These are phyloP conservation scores for Cnemophilus loriae DNA, from an alignment of 2,113 vertebrate species.

Conservation along the genomic window DNA sequence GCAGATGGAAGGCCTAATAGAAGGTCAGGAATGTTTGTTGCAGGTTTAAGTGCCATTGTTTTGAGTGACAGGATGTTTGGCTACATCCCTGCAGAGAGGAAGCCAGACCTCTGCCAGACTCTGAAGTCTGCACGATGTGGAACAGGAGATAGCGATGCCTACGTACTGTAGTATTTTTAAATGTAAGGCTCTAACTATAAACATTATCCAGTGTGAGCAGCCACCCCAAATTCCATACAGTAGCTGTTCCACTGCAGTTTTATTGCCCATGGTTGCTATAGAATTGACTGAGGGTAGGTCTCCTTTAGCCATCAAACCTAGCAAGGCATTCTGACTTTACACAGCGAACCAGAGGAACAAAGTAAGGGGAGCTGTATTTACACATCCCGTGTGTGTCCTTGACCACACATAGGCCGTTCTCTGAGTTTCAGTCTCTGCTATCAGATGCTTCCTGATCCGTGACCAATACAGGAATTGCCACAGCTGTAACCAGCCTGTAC, in stretches of 20 bases:
- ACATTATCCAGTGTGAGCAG: neutral
- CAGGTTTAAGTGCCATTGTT: neutral
- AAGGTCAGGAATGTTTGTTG: neutral
- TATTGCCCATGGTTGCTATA: neutral
- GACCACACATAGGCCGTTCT: neutral
- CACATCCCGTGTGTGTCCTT: neutral
- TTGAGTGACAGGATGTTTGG: neutral
- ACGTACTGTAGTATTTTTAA: neutral
- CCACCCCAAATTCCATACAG: neutral
- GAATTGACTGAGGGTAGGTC: neutral
- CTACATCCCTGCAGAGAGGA: neutral
- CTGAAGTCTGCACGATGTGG: neutral
- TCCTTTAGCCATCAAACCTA: neutral
- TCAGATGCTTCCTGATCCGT: neutral
- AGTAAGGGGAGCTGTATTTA: neutral
- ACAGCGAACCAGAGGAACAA: neutral
- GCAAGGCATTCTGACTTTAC: neutral
- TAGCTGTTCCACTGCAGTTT: neutral
- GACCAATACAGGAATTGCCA: neutral
- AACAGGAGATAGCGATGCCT: neutral
- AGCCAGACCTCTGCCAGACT: neutral
- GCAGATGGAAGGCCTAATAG: neutral
- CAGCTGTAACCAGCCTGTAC: neutral
- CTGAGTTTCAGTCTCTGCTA: neutral
- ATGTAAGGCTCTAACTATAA: neutral